phyloP scores from a whole-genome alignment of 1,140 invertebrate species.

The Pachypeltis micranthus region DNA sequence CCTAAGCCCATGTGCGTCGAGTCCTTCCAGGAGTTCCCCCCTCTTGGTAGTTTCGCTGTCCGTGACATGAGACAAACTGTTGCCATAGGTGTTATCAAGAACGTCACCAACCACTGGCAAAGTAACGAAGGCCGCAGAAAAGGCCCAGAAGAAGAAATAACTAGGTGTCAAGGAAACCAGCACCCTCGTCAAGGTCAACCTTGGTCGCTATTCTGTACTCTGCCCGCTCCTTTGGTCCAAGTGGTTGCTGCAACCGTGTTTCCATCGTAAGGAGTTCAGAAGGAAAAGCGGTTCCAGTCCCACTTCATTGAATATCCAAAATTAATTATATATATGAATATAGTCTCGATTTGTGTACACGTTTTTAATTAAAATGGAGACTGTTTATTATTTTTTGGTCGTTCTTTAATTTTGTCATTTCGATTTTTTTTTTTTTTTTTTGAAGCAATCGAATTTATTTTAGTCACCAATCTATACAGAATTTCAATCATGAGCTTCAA shows the following conservation, averaged over 20 bases:
- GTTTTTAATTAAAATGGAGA: slow-evolving; percentile 18
- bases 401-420: slow-evolving; percentile 9
- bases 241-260: slow-evolving; percentile 48
- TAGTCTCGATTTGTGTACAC: slow-evolving; percentile 12
- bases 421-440: slow-evolving; percentile 1
- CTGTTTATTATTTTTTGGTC: slow-evolving; percentile 19
- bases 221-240: slow-evolving; percentile 39
- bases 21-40: slow-evolving; percentile 94
- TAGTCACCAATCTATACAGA: slow-evolving; percentile 23
- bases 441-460: slow-evolving; percentile 17
- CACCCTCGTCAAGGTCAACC: slow-evolving; percentile 37
- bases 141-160: slow-evolving; percentile 95
- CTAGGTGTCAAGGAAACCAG: slow-evolving; percentile 44
- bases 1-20: slow-evolving; percentile 96
- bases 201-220: slow-evolving; percentile 30
- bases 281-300: slow-evolving; percentile 44
- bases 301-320: slow-evolving; percentile 4
- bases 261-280: slow-evolving; percentile 64
- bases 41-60: slow-evolving; percentile 94
- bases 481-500: slow-evolving; percentile 15
- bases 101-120: slow-evolving; percentile 73
- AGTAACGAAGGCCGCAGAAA: slow-evolving; percentile 95
- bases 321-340: slow-evolving; percentile 13
- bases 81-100: slow-evolving; percentile 94
- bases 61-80: slow-evolving; percentile 99